phyloP scores from a whole-genome alignment of 2,888 invertebrate genomes.

The Ommatoiulus sabulosus region DNA sequence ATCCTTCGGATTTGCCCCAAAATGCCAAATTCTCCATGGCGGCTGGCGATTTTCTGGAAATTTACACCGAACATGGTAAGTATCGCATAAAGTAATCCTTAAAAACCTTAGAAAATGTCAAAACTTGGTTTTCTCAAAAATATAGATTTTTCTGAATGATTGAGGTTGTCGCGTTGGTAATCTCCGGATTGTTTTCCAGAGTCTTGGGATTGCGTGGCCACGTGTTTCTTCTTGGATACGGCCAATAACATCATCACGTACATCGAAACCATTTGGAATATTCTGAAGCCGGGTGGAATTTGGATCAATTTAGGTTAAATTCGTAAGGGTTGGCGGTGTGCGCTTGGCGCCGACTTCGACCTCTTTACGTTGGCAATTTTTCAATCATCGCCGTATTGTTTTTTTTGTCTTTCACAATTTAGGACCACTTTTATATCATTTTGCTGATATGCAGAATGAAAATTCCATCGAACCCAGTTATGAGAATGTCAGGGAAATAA shows the following conservation, averaged over 20 bases:
- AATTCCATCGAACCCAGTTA: slow-evolving; percentile 94
- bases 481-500: slow-evolving; percentile 82
- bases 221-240: slow-evolving; percentile 99
- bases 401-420: neutral
- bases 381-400: neutral
- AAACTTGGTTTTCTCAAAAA: too few relatives aligned
- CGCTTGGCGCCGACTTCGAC: neutral
- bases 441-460: slow-evolving; percentile 85
- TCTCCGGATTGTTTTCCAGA: slow-evolving; percentile 66
- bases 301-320: slow-evolving; percentile 83
- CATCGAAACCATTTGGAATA: slow-evolving; percentile 89
- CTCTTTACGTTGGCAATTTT: neutral
- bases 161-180: neutral
- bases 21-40: slow-evolving; percentile 89
- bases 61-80: slow-evolving; percentile 69
- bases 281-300: slow-evolving; percentile 86
- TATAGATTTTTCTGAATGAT: too few relatives aligned
- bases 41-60: slow-evolving; percentile 96
- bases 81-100: too few relatives aligned
- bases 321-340: too few relatives aligned
- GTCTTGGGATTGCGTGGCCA: slow-evolving; percentile 91
- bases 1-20: slow-evolving; percentile 77
- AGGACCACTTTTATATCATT: slow-evolving; percentile 76
- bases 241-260: slow-evolving; percentile 96
- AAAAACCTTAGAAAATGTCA: too few relatives aligned